Percentiles rank a stretch among this genome's conserved stretches.
Conservation (phyloP, 1,140 invertebrate genomes). For the Mycetomoellerius zeteki region DNA sequence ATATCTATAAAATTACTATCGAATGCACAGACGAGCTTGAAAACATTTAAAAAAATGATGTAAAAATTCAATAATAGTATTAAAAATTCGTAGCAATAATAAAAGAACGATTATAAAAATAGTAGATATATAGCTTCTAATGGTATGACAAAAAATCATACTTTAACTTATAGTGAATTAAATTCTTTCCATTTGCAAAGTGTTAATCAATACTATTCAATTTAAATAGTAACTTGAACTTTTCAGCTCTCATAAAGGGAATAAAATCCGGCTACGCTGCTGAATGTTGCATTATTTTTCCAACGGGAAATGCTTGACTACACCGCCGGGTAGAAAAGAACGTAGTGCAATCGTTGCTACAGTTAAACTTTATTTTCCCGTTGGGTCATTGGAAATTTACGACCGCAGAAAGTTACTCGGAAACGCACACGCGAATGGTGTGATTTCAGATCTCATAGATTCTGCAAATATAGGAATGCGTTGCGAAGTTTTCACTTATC, state of each 20-base stretch:
- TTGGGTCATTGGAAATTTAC: conserved; percentile 56
- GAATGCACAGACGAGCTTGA: not conserved
- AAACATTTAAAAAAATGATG: not conserved
- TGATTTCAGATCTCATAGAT: conserved; percentile 34
- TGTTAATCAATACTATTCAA: not conserved
- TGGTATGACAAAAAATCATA: not conserved
- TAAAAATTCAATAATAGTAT: not conserved
- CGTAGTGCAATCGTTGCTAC: conserved; percentile 29
- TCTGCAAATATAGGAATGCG: not conserved
- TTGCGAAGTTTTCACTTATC: conserved; percentile 9
- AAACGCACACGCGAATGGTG: conserved; percentile 14
- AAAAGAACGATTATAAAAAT: not conserved
- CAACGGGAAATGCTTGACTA: not conserved
- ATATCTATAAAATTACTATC: not conserved
- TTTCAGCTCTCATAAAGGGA: conserved; percentile 15
- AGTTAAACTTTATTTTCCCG: conserved; percentile 59
- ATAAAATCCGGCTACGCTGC: conserved; percentile 1
- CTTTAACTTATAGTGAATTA: not conserved
- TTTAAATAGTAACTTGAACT: conserved; percentile 40
- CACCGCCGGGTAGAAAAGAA: conserved; percentile 14
- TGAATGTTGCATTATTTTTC: conserved; percentile 45
- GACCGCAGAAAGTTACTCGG: conserved; percentile 23
- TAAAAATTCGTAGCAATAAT: not conserved
- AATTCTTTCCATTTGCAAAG: not conserved
- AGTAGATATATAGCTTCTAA: not conserved